These are phyloP conservation scores for Danio choprae DNA, from an alignment of 2,797 vertebrate genomes.

Conservation along the genomic window DNA sequence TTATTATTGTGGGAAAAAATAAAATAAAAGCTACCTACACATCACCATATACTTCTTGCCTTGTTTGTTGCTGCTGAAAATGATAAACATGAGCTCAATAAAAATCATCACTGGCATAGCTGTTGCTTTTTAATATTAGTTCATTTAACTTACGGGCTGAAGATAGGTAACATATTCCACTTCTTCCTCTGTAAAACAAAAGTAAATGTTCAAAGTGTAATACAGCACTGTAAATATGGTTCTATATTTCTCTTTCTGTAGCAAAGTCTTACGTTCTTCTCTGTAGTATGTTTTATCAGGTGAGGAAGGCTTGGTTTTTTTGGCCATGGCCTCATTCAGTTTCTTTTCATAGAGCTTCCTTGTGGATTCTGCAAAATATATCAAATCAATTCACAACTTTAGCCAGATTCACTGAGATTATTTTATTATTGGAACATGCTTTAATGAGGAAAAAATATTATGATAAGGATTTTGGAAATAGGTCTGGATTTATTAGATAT, in stretches of 20 bases:
- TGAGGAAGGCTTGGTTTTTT: slow-evolving; percentile 18
- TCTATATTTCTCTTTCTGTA: background rate
- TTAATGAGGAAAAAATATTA: background rate
- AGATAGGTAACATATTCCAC: slow-evolving; percentile 73
- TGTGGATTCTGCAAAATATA: slow-evolving; percentile 66
- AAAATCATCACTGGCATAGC: background rate
- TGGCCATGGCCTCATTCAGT: slow-evolving; percentile 68
- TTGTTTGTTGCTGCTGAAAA: slow-evolving; percentile 57
- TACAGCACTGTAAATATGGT: background rate
- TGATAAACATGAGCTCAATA: background rate
- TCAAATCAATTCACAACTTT: slow-evolving; percentile 3
- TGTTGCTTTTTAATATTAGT: background rate
- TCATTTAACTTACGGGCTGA: slow-evolving; percentile 68
- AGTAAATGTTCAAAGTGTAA: slow-evolving; percentile 4
- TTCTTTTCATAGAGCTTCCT: slow-evolving; percentile 76
- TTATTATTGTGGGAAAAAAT: background rate
- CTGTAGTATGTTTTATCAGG: slow-evolving; percentile 80
- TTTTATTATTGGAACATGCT: too few species aligned
- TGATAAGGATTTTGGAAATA: too few species aligned
- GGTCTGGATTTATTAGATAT: too few species aligned
- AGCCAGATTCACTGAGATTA: background rate
- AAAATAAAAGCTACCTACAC: slow-evolving; percentile 67
- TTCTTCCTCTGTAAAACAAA: slow-evolving; percentile 71
- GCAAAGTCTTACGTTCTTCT: slow-evolving; percentile 73
- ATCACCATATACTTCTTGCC: slow-evolving; percentile 58